These are phyloP conservation scores for Palythoa grandis DNA, from an alignment of 92 coral and sea anemone species.

Conservation along the genomic window DNA sequence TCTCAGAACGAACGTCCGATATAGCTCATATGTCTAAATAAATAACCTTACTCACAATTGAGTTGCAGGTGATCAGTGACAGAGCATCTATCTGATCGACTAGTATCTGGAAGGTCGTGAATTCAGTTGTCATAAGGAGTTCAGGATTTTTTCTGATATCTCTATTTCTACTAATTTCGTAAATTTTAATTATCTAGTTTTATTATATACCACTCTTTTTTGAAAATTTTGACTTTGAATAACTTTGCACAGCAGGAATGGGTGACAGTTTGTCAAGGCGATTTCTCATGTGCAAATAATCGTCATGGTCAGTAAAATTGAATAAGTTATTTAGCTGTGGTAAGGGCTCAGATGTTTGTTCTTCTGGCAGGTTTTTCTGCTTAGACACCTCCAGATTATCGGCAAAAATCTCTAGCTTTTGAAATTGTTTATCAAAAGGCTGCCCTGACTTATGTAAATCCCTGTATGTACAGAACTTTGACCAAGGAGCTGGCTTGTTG, in stretches of 20 bases:
- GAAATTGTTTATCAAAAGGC: background rate
- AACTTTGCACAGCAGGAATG: slow-evolving; percentile 38
- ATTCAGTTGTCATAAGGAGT: too few species aligned
- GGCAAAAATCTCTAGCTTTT: slow-evolving; percentile 66
- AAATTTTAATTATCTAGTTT: background rate
- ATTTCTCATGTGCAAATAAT: slow-evolving; percentile 65
- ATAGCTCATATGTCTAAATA: too few species aligned
- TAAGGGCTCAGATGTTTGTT: slow-evolving; percentile 38
- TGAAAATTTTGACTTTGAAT: background rate
- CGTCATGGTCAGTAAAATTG: slow-evolving; percentile 68
- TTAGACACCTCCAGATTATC: slow-evolving; percentile 53
- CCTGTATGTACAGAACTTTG: background rate
- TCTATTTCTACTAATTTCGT: background rate
- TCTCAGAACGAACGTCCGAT: too few species aligned
- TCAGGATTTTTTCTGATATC: too few species aligned
- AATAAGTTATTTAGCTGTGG: slow-evolving; percentile 61
- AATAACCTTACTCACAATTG: too few species aligned
- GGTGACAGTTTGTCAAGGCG: slow-evolving; percentile 71
- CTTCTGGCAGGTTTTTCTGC: slow-evolving; percentile 26
- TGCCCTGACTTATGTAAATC: background rate
- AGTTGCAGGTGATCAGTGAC: too few species aligned
- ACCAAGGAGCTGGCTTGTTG: slow-evolving; percentile 16
- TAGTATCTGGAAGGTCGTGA: too few species aligned
- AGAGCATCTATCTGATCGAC: too few species aligned
- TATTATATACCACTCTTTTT: background rate